Evolutionary conservation across 2,888 invertebrate species (phyloP), one percentile per base, ranked within the genome.

Genomic region (Ochropacha duplaris): DNA sequence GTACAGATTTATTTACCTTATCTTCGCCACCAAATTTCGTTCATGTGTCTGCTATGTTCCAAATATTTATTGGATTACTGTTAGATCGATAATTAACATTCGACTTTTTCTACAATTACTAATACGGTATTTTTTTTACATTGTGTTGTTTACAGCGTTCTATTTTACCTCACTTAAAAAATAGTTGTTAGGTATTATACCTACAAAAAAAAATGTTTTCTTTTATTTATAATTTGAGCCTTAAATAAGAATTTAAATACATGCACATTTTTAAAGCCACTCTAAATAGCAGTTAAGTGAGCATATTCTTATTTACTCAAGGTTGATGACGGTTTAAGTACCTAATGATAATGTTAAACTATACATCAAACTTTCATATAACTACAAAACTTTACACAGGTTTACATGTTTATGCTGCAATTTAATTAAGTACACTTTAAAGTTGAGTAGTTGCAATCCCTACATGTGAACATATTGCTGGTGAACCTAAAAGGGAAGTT

Each of bases 401-500:
- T 50, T 50, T 50, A 19, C 44, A 44, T 26, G 26, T 26, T 50
- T 26, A 50, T 22, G 22, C 50, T 14, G 26, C 22, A 26, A 26
- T 50, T 26, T 22, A 22, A 50, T 50, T 50, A 50, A 50, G 22
- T 26, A 50, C 16, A 51, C 26, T 24, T 8, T 31, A 34, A 52
- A 19, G 31, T 16, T 31, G 28, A 52, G 52, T 31, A 52, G 31
- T 52, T 57, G 54, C 58, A 59, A 64, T 65, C 61, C 63, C 60
- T 58, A 44, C 19, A 19, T 44, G 44, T 19, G 44, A 1, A 49
- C 50, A 55, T 58, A 54, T 58, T 57, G 44, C 50, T 49, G 57
- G 36, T 63, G 64, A 55, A 69, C 64, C 63, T 66, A 63, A 58
- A 58, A 61, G 59, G 54, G 57, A 64, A 67, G 61, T 67, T 65